These are phyloP conservation scores for Balanococcus diminutus DNA, from an alignment of 2,888 invertebrate species.

Conservation along the genomic window DNA sequence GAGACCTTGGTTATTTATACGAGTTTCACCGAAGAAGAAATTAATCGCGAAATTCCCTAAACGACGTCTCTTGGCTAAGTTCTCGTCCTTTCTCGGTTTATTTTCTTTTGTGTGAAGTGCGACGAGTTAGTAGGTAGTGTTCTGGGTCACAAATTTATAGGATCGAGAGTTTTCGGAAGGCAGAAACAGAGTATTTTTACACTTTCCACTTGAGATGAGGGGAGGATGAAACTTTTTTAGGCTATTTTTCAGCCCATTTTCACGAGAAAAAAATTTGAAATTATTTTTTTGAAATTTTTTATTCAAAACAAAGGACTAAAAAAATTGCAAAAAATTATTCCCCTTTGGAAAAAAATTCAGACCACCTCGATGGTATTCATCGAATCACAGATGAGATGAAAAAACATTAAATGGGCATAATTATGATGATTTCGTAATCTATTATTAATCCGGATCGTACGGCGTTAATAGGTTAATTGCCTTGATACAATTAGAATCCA, in stretches of 20 bases:
- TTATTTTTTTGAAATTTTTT: no score
- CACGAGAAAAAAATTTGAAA: no score
- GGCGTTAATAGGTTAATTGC: slow-evolving; percentile 47
- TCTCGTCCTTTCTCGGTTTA: not conserved
- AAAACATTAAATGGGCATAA: no score
- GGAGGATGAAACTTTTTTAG: no score
- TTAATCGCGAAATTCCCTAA: not conserved
- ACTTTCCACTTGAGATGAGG: no score
- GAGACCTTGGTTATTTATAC: not conserved
- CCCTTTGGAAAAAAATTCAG: no score
- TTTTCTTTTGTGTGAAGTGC: not conserved
- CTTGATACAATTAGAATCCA: slow-evolving; percentile 48
- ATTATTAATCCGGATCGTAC: slow-evolving; percentile 20
- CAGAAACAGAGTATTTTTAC: not conserved
- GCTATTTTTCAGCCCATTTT: no score
- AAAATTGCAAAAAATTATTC: no score
- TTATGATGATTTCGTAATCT: slow-evolving; percentile 15
- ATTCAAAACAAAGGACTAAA: no score
- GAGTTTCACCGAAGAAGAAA: not conserved
- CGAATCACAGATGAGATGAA: no score
- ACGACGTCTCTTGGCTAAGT: not conserved
- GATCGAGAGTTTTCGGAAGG: not conserved
- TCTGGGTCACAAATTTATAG: not conserved
- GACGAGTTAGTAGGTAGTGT: not conserved
- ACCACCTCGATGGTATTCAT: no score